Base-by-base conservation (phyloP, 2,888 invertebrate species). In the Aproaerema taeniolella region DNA sequence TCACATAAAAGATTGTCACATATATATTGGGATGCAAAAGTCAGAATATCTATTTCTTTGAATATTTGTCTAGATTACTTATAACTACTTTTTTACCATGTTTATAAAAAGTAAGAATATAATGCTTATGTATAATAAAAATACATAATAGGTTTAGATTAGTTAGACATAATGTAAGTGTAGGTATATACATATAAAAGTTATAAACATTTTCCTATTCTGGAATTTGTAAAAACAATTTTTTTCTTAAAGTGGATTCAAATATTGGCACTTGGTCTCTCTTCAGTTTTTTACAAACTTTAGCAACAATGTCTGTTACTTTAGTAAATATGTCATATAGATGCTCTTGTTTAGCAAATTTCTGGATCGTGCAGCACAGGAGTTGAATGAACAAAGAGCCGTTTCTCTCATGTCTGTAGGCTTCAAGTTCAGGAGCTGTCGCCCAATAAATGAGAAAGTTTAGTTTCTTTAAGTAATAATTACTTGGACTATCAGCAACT, bases 361-460 rank as follows among this genome's bases (percentile, higher is more conserved):
- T 54, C 15, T 50, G 46, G 16, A 87, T 56, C 9, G 55, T 52
- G 7, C 43, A 42, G 52, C 86, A 87, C 9, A 87, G 51, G 8
- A 61, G 55, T 48, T 81, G 79, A 42, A 87, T 81, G 40, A 87
- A 87, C 47, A 86, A 57, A 7, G 85, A 77, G 0, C 87, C 87
- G 32, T 51, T 54, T 29, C 58, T 46, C 38, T 66, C 67, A 53
- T 67, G 5, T 20, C 20, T 20, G 8, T 20, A 20, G 5, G 20
- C 20, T 8, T 20, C 20, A 6, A 20, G 8, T 20, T 20, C 54
- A 4, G 83, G 79, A 33, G 81, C 76, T 12, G 85, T 86, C 0
- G 86, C 85, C 76, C 79, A 83, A 46, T 69, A 85, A 9, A 82
- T 64, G 2, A 85, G 59, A 29, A 79, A 77, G 50, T 85, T 75